Base-by-base conservation (phyloP, 2,888 invertebrate genomes). In the Acrocyrtus sp. region DNA sequence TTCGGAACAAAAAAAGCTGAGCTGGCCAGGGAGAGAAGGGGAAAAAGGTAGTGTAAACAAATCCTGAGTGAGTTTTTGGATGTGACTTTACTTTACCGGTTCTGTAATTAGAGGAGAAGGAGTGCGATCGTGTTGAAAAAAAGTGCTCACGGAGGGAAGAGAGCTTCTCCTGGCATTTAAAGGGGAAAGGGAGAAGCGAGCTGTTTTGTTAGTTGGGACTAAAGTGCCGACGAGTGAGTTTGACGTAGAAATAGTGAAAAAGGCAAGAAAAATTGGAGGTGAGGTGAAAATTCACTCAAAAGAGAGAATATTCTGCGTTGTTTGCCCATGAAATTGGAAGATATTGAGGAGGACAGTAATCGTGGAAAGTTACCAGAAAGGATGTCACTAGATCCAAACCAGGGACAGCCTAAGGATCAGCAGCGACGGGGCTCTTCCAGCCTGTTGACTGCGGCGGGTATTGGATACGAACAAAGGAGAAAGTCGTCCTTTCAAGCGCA, bases 371-470 rank as follows among this genome's bases (percentile, higher is more conserved):
- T 56, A 5, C 67, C 69, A 15, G 66, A 48, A 39, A 57, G 47
- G 26, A 57, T 74, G 74, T 12, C 51, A 17, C 61, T 51, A 3
- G 56, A 61, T 21, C 68, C 68, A 12, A 69, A 60, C 48, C 68
- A 61, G 17, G 61, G 61, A 26, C 34, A 66, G 47, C 29, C 43
- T 26, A 62, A 56, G 56, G 68, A 63, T 34, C 69, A 70, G n/a
- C 68, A 70, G 15, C 50, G 78, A 65, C 58, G 80, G 50, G 76
- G 80, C 1, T 80, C 80, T 34, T 74, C 78, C 19, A 67, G 74
- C 22, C 66, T 81, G 3, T 51, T 77, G 22, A 67, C 79, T 6
- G 78, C 79, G 21, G 81, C 81, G 24, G 81, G 81, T 26, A 81
- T 81, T 39, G 80, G 77, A 19, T 76, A 73, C 48, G 81, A 81